Evolutionary conservation across 2,113 vertebrate species (phyloP).

Genomic region (Grammomys dolichurus): DNA sequence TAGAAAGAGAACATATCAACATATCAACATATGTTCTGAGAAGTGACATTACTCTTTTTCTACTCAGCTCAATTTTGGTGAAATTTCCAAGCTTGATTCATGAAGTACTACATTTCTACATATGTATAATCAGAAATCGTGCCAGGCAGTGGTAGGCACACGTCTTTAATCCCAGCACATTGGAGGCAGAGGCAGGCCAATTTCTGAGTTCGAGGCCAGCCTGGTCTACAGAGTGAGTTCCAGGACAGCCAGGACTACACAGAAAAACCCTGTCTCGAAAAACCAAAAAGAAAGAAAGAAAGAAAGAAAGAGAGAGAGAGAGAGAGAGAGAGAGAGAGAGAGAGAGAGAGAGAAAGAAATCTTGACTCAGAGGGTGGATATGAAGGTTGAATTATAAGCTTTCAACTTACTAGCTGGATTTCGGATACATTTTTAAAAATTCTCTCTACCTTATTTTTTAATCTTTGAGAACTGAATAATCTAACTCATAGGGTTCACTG

Average conservation of each 20-base stretch:
- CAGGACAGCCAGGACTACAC: no score
- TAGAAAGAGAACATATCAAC: neutral
- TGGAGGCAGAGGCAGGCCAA: no score
- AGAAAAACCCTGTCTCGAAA: no score
- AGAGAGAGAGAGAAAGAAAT: neutral
- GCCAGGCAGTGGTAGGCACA: no score
- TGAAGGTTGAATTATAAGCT: neutral
- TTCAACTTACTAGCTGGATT: neutral
- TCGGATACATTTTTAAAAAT: neutral
- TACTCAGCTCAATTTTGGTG: neutral
- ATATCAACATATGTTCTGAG: neutral
- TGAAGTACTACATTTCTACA: neutral
- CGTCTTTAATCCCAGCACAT: no score
- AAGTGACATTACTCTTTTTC: neutral
- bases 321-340: no score
- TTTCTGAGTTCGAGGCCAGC: no score
- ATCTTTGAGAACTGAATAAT: neutral
- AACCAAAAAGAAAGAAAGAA: no score
- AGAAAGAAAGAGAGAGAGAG: no score
- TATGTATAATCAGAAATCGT: neutral
- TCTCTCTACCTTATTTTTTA: neutral
- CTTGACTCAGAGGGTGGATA: no score
- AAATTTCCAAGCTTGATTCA: neutral
- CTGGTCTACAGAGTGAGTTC: no score
- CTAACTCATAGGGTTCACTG: neutral